These are phyloP conservation scores for Meles meles DNA, from an alignment of 2,113 vertebrate genomes.

Conservation along the genomic window DNA sequence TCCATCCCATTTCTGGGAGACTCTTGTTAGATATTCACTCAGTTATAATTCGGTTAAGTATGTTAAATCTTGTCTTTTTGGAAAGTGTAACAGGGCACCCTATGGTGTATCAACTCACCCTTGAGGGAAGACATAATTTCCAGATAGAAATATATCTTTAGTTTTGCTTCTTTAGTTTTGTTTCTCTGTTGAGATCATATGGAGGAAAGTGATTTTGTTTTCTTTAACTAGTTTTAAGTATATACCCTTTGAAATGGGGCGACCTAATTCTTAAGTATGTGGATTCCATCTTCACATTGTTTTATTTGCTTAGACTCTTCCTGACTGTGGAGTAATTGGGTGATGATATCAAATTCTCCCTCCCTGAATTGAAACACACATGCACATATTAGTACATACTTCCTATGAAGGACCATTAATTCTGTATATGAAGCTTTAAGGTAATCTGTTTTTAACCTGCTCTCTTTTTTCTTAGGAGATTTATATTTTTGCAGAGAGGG, in stretches of 20 bases:
- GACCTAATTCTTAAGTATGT: neutral
- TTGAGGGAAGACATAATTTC: slow-evolving; percentile 48
- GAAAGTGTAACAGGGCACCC: slow-evolving; percentile 21
- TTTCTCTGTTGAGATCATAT: slow-evolving; percentile 10
- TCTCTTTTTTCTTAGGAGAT: slow-evolving; percentile 28
- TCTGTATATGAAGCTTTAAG: slow-evolving; percentile 36
- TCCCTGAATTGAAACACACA: slow-evolving; percentile 13
- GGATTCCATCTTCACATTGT: neutral
- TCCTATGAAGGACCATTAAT: slow-evolving; percentile 2
- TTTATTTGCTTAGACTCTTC: slow-evolving; percentile 55
- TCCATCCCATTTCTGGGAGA: slow-evolving; percentile 49
- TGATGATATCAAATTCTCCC: slow-evolving; percentile 10
- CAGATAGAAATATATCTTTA: slow-evolving; percentile 44
- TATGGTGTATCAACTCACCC: slow-evolving; percentile 33
- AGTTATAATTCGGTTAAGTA: slow-evolving; percentile 46
- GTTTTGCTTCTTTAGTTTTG: slow-evolving; percentile 50
- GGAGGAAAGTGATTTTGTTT: slow-evolving; percentile 28
- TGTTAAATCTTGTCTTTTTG: slow-evolving; percentile 52
- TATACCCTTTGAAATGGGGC: neutral
- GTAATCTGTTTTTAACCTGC: slow-evolving; percentile 34
- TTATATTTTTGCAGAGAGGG: slow-evolving; percentile 11
- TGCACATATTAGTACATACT: neutral
- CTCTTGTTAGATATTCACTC: slow-evolving; percentile 14
- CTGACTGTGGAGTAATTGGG: neutral
- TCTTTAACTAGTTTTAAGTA: slow-evolving; percentile 1